Conservation (phyloP, 2,888 invertebrate species). For the Tenodera sinensis region DNA sequence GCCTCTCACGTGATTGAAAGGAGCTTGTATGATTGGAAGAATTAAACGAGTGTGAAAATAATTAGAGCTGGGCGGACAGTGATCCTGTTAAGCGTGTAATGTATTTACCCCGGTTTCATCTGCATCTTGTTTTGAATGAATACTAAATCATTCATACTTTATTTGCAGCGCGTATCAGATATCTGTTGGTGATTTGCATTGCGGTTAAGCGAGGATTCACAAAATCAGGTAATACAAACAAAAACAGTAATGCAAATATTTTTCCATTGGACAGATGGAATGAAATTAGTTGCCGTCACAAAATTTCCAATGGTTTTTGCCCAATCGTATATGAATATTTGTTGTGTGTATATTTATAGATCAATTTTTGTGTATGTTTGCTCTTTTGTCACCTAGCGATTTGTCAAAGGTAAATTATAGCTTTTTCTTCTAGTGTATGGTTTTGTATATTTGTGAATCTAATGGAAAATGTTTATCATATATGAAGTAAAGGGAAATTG, state of each 20-base stretch:
- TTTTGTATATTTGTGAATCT: background rate
- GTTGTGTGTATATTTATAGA: background rate
- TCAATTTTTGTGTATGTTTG: too few species aligned
- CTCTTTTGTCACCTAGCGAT: background rate
- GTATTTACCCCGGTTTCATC: background rate
- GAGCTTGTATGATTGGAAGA: too few species aligned
- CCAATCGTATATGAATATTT: background rate
- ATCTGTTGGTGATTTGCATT: background rate
- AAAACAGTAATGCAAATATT: background rate
- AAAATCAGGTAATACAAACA: background rate
- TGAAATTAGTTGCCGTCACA: background rate
- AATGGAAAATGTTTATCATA: background rate
- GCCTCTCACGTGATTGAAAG: background rate
- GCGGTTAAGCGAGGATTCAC: background rate
- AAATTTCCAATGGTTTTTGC: background rate
- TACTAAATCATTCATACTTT: background rate
- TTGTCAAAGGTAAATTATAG: background rate
- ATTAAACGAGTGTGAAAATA: background rate
- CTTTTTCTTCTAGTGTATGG: background rate
- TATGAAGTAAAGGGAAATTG: background rate
- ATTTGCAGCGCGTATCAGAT: background rate
- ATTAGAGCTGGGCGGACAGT: background rate
- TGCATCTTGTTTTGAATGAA: background rate
- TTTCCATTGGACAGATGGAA: background rate
- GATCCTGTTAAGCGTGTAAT: background rate